A percentile compares a stretch with the other conserved stretches of the same genome.
These are phyloP conservation scores for Notarius quadriscutis DNA, from an alignment of 2,113 vertebrate genomes.

Conservation along the genomic window DNA sequence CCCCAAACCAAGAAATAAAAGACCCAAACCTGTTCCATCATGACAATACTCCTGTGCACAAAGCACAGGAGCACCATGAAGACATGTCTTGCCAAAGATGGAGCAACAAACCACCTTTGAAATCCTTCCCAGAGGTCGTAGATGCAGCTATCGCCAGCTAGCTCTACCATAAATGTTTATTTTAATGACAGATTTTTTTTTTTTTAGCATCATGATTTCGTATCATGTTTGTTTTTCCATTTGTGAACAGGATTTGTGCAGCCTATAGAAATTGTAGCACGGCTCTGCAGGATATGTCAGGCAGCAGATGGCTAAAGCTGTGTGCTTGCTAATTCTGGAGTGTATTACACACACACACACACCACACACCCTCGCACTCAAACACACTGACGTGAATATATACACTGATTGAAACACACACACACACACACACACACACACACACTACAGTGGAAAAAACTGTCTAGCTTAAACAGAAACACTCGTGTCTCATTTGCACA, in stretches of 20 bases:
- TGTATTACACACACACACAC: constrained; percentile 6
- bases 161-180: neutral
- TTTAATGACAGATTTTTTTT: neutral
- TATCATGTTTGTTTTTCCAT: neutral
- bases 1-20: no score
- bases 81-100: no score
- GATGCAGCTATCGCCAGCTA: no score
- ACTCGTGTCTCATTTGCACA: neutral
- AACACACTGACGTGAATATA: neutral
- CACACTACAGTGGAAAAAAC: neutral
- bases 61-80: no score
- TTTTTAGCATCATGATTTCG: neutral
- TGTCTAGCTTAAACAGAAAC: neutral
- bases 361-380: constrained; percentile 1
- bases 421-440: neutral
- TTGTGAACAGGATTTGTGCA: no score
- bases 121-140: no score
- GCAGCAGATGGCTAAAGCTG: constrained; percentile 22
- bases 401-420: neutral
- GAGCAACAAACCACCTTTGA: no score
- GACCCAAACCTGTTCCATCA: no score
- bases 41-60: no score
- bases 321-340: constrained; percentile 1
- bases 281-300: neutral
- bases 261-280: neutral